Percentiles rank a stretch among this genome's conserved stretches.
Evolutionary conservation across 2,888 invertebrate genomes (phyloP).

Genomic region (Trissoscelio sp.): DNA sequence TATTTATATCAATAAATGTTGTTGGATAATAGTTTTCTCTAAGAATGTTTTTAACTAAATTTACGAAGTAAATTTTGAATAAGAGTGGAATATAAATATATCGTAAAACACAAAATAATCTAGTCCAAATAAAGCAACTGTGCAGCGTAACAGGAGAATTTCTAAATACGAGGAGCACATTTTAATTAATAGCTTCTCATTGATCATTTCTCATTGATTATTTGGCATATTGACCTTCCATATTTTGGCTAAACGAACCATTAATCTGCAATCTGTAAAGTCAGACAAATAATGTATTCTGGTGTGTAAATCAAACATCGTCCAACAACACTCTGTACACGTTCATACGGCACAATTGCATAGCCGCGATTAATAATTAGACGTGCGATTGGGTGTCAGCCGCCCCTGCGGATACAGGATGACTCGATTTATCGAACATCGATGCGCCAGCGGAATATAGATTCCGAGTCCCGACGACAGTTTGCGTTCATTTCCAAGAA

Average conservation of each 20-base stretch:
- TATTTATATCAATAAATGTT: too few species aligned
- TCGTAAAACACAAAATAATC: too few species aligned
- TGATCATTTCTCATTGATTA: too few species aligned
- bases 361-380: constrained; percentile 81
- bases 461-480: constrained; percentile 71
- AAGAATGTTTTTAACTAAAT: too few species aligned
- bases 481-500: constrained; percentile 67
- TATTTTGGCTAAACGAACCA: constrained; percentile 40
- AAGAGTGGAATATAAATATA: too few species aligned
- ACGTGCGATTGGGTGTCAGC: constrained; percentile 80
- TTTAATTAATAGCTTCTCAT: too few species aligned
- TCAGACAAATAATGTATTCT: constrained; percentile 57
- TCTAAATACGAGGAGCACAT: too few species aligned
- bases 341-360: constrained; percentile 78
- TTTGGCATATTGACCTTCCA: constrained; percentile 19
- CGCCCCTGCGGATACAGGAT: constrained; percentile 73
- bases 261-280: constrained; percentile 60
- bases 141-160: too few species aligned
- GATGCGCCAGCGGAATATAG: constrained; percentile 74
- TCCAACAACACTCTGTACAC: constrained; percentile 69
- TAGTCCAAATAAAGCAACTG: too few species aligned
- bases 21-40: too few species aligned
- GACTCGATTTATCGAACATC: constrained; percentile 80
- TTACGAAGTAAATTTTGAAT: too few species aligned
- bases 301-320: constrained; percentile 56